These are phyloP conservation scores for Ramphastos sulfuratus DNA, from an alignment of 2,113 vertebrate genomes.

Conservation along the genomic window DNA sequence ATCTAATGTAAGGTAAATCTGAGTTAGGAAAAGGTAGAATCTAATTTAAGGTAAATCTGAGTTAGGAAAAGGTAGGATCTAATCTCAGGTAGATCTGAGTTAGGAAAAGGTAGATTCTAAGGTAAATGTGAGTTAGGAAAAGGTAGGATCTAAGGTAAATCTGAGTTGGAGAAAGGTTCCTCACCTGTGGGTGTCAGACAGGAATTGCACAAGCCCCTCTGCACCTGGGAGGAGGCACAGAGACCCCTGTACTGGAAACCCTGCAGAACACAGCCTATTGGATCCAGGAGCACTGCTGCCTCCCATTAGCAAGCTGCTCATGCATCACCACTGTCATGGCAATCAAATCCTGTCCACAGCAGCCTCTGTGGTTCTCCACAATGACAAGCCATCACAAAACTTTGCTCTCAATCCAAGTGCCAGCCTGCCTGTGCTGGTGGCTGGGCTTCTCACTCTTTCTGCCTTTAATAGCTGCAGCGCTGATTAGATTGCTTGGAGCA, in stretches of 20 bases:
- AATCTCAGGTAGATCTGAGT: too few relatives aligned
- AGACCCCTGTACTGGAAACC: neutral
- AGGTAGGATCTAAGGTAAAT: too few relatives aligned
- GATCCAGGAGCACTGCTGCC: neutral
- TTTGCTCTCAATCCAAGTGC: neutral
- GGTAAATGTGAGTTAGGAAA: too few relatives aligned
- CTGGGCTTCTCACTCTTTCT: neutral
- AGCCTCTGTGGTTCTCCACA: neutral
- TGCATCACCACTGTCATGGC: neutral
- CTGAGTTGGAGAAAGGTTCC: neutral
- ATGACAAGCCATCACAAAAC: neutral
- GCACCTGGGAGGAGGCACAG: neutral
- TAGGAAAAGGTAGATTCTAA: neutral
- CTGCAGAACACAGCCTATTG: neutral
- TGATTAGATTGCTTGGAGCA: constrained; percentile 10
- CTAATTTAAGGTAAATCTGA: too few relatives aligned
- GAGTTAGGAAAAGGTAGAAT: too few relatives aligned
- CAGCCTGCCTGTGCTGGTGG: neutral
- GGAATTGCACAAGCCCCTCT: neutral
- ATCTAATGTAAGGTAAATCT: too few relatives aligned
- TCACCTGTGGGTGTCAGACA: neutral
- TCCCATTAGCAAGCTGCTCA: neutral
- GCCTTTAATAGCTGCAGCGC: constrained; percentile 7
- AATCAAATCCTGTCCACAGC: neutral
- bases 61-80: too few relatives aligned